Base-by-base conservation (phyloP, 2,113 vertebrate species). In the Fulica atra region DNA sequence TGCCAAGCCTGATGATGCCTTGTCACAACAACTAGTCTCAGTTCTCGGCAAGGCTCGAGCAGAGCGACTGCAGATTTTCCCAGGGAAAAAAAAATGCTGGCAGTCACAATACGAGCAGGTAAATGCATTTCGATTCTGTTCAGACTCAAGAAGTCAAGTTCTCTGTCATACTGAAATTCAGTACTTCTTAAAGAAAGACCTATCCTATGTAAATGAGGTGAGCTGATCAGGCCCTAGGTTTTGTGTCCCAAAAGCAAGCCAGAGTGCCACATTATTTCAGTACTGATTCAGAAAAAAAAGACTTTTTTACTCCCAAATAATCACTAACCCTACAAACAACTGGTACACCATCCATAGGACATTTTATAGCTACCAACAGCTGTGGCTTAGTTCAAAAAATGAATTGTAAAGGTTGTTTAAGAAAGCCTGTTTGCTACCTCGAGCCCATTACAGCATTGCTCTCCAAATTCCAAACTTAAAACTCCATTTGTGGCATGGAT, bases 11-110 rank as follows among this genome's bases (percentile, higher is more conserved):
- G 89, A 83, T 11, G 36, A 65, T 69, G 71, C 18, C 88, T 94
- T 95, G 88, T 95, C 93, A 95, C 72, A 86, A 90, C 93, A 93
- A 86, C 60, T 66, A 90, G 56, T 88, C 69, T 86, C 33, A 68
- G 33, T 90, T 94, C 79, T 92, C 14, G 2, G 86, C 48, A 84
- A 91, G 56, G 46, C 68, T 84, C 73, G 51, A 86, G 59, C 40
- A 83, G 64, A 51, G n/a, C 0, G 23, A 60, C 26, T 78, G 64
- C 33, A 95, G 81, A 92, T 71, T 90, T 80, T 93, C 72, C 76
- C 31, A 69, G 73, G 72, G 72, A 90, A 96, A 60, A 35, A 35
- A 23, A 95, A 96, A 73, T 74, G 20, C 88, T 83, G 68, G 25
- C 60, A 94, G 71, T 92, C 72, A 95, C 53, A 88, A 79, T 69